Conservation (phyloP, 2,113 vertebrate species). For the Lonchura striata region DNA sequence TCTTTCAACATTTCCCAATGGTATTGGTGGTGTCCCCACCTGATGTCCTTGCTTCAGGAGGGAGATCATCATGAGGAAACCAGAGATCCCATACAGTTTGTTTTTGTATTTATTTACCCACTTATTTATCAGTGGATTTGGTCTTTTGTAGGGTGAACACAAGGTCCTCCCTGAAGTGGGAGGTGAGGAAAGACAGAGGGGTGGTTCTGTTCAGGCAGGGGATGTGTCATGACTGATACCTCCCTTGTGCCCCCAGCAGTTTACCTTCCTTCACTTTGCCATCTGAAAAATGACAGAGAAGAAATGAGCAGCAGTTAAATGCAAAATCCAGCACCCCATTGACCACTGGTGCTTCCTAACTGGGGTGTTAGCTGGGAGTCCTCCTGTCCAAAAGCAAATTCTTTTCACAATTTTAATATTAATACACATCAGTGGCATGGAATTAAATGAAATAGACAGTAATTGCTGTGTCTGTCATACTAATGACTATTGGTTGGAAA, state of each 20-base stretch:
- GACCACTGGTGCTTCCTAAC: background rate
- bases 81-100: background rate
- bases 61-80: background rate
- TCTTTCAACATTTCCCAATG: background rate
- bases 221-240: background rate
- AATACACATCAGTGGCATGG: background rate
- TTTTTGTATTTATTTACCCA: background rate
- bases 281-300: background rate
- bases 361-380: background rate
- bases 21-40: background rate
- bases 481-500: constrained; percentile 31
- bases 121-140: background rate
- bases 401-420: background rate
- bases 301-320: background rate
- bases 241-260: background rate
- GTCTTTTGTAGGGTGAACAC: background rate
- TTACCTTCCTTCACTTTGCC: background rate
- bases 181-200: background rate
- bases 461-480: constrained; percentile 33
- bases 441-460: constrained; percentile 46
- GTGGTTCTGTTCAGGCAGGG: background rate
- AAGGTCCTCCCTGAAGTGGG: background rate
- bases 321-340: background rate
- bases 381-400: background rate
- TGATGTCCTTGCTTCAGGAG: background rate